These are phyloP conservation scores for Chlorospingus semifuscus DNA, from an alignment of 2,797 vertebrate genomes.

Conservation along the genomic window DNA sequence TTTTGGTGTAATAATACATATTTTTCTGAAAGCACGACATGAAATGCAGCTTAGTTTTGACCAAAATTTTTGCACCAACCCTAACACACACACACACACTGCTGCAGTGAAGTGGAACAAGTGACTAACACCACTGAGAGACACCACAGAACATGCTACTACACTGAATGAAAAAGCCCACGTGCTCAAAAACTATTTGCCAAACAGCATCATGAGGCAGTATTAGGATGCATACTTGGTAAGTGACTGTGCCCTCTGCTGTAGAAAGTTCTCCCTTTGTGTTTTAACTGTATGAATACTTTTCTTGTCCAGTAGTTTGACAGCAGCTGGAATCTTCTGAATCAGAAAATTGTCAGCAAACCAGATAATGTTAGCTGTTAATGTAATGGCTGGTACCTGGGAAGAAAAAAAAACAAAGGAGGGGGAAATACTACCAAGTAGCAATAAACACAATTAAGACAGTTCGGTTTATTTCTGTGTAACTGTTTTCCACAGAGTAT, in stretches of 20 bases:
- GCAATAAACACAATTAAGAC: not conserved
- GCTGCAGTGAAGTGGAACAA: not conserved
- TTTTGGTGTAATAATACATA: not conserved
- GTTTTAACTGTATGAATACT: conserved; percentile 84
- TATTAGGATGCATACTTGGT: conserved; percentile 82
- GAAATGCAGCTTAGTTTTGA: not conserved
- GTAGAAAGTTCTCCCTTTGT: conserved; percentile 89
- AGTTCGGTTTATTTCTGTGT: not conserved
- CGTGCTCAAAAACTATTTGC: not conserved
- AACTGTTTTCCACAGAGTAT: not conserved
- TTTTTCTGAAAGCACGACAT: not conserved
- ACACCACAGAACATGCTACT: not conserved
- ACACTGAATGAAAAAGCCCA: not conserved
- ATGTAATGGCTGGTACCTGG: conserved; percentile 93
- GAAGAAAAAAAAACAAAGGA: not conserved
- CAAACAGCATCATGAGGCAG: not conserved
- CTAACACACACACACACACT: not conserved
- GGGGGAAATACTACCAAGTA: not conserved
- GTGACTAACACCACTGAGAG: not conserved
- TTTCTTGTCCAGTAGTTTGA: conserved; percentile 94
- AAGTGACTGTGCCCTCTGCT: conserved; percentile 89
- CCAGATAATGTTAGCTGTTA: conserved; percentile 96
- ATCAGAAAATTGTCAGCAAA: conserved; percentile 93
- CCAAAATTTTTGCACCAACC: not conserved
- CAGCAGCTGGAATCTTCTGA: conserved; percentile 88